Base-by-base conservation (phyloP, 2,113 vertebrate species). In the Heterocephalus glaber region DNA sequence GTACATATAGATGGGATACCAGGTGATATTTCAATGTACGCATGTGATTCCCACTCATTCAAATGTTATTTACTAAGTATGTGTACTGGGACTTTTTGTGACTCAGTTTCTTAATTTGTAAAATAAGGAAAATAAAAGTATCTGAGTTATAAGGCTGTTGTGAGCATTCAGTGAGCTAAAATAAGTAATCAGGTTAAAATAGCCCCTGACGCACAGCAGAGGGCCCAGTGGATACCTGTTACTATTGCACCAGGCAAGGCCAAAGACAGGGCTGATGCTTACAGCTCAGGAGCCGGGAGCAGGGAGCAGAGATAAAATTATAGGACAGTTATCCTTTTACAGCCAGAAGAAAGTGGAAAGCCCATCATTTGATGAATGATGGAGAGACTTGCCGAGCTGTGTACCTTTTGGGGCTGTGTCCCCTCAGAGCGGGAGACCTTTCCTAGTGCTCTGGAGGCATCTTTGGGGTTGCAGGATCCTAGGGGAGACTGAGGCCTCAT, bases 211-310 rank as follows among this genome's bases (percentile, higher is more conserved):
- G 2, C 14, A 17, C 13, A 3, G n/a, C 13, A 17, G 24, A 24
- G 26, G 11, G 33, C 13, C 11, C 7, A 2, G 0, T 0, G 35
- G 60, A 35, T 17, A 7, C 22, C 2, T 24, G 33, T 13, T 44
- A 30, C 14, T n/a, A 7, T 9, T 60, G 65, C n/a, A 20, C 13
- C 3, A 3, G 47, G 30, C 24, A 11, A 4, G 14, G 22, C 41
- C 30, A n/a, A 12, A 38, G 49, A 7, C n/a, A 35, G 5, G 58
- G 24, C 6, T 2, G 28, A 35, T 33, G 44, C 35, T 13, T 10
- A 47, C 14, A 14, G 41, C 58, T 58, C 1, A 6, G 10, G 17
- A 14, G 26, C 65, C 38, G 1, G 28, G 30, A 38, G 38, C 12
- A 38, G 74, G 35, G 19, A 81, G 30, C 61, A 35, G 65, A 89